Base-by-base conservation (phyloP, 1,140 invertebrate genomes). In the Drosophila pruinosa region DNA sequence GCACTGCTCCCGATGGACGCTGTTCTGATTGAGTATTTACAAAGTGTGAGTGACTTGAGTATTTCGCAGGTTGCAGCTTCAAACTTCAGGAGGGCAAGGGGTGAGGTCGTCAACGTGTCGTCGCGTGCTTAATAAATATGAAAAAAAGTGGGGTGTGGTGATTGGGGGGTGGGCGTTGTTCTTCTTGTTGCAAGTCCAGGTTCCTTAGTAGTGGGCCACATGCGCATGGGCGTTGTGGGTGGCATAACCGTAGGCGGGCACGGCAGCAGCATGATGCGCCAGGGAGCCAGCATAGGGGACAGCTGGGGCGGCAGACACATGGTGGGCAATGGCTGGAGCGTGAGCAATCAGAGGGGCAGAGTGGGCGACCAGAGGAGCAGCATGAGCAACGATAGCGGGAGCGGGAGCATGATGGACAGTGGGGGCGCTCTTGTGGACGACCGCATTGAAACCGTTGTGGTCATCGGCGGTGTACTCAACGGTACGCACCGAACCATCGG, bases 101-200 rank as follows among this genome's bases (percentile, higher is more conserved):
- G 43, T 85, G 68, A 80, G 69, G 73, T 81, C 74, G 78, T 81
- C 78, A 81, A 81, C 78, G 69, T 59, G 93, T 96, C 99, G 56
- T 97, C 97, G 53, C 97, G 91, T 98, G 96, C 75, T 97, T 92
- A 98, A 97, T 85, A 98, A 98, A 94, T 98, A 98, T 24, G 97
- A 97, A 68, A 67, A 86, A 96, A 98, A 91, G 96, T 95, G 92
- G 92, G 94, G 63, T 92, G 10, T 12, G 24, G 94, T 95, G 72
- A 93, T 17, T 93, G 43, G 67, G 56, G 43, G 50, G 48, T 45
- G 50, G 12, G 28, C 31, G 31, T 10, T n/a, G 3, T 34, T 12
- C 31, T 34, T 8, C 14, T 24, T 57, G 12, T 34, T 36, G 15
- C 24, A 12, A 38, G 26, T 68, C 38, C 65, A 14, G 8, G 4